Percentiles rank a stretch among this genome's conserved stretches.
Evolutionary conservation across 2,113 vertebrate genomes (phyloP).

Genomic region (Tachuris rubrigastra): DNA sequence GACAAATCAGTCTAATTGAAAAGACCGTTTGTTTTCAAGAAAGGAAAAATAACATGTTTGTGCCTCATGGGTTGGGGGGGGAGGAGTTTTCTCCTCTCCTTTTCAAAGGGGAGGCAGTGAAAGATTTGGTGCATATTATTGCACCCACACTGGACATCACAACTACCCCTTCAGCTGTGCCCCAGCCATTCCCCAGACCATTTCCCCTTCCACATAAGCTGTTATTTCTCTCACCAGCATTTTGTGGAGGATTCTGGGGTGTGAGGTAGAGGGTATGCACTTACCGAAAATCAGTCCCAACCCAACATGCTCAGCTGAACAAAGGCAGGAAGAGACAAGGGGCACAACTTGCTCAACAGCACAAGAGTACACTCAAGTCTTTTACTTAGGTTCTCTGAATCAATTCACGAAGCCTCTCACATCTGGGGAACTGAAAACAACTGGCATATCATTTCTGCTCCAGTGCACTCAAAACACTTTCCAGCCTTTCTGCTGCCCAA

Average conservation of each 20-base stretch:
- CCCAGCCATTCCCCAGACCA: not conserved
- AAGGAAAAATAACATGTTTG: slow-evolving; percentile 17
- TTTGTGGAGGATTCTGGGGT: not conserved
- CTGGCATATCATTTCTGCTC: not conserved
- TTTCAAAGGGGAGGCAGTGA: not conserved
- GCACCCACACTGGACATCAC: not conserved
- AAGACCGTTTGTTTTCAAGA: slow-evolving; percentile 70
- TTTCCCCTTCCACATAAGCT: not conserved
- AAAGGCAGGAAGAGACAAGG: not conserved
- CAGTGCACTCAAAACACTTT: not conserved
- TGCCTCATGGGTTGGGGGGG: not conserved
- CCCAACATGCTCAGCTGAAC: not conserved
- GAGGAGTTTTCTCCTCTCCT: not conserved
- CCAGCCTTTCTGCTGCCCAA: not conserved
- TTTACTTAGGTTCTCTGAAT: not conserved
- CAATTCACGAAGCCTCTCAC: not conserved
- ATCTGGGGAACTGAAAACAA: slow-evolving; percentile 15
- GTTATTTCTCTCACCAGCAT: not conserved
- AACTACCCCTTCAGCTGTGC: not conserved
- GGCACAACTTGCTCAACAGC: not conserved
- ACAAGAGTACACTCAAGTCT: not conserved
- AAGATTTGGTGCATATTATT: not conserved
- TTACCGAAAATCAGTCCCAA: not conserved
- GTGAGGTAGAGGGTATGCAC: not conserved
- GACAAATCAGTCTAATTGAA: slow-evolving; percentile 77